These are phyloP conservation scores for Syndactyla subalaris DNA, from an alignment of 2,797 vertebrate genomes.

Conservation along the genomic window DNA sequence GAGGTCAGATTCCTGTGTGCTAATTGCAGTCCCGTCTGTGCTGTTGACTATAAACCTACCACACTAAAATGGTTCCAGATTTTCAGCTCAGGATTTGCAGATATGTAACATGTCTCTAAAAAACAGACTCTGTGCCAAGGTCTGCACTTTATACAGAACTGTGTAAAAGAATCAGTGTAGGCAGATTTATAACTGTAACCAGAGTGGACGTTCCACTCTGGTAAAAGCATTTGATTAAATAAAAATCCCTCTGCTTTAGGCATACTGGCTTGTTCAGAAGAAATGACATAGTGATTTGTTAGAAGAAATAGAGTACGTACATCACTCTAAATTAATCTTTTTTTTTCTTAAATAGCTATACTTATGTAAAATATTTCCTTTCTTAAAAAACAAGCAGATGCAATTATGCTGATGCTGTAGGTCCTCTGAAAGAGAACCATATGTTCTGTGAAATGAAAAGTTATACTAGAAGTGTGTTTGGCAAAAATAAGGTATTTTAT, in stretches of 20 bases:
- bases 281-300: not conserved
- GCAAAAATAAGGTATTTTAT: not conserved
- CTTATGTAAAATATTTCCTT: not conserved
- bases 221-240: not conserved
- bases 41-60: not conserved
- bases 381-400: not conserved
- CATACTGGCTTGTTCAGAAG: not conserved
- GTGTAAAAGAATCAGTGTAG: not conserved
- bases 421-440: not conserved
- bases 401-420: not conserved
- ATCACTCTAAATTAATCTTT: not conserved
- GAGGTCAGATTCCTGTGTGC: constrained; percentile 81
- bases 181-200: not conserved
- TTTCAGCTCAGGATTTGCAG: not conserved
- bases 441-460: not conserved
- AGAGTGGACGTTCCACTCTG: not conserved
- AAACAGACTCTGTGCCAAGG: not conserved
- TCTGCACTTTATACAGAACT: not conserved
- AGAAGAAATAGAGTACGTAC: not conserved
- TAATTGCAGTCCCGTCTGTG: not conserved
- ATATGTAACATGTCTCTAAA: not conserved
- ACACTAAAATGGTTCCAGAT: not conserved
- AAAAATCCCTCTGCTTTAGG: not conserved
- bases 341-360: not conserved
- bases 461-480: not conserved